Evolutionary conservation across 2,113 vertebrate species (phyloP), one percentile per base, ranked within the genome.

Genomic region (Ciconia stormi): DNA sequence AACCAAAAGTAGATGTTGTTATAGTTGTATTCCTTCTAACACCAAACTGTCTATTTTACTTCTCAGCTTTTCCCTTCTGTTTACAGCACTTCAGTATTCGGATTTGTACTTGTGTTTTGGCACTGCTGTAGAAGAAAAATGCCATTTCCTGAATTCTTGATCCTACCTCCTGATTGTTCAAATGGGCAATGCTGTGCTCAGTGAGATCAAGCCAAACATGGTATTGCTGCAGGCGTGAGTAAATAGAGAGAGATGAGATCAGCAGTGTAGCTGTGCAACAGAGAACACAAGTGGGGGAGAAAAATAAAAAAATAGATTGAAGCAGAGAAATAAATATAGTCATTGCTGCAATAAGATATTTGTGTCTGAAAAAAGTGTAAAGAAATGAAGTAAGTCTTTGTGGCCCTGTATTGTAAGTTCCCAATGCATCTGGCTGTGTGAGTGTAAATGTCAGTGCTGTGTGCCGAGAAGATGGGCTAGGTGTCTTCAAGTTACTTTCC

Each of bases 361-460:
- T 47, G 8, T 52, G 8, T 77, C 40, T 67, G 38, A 62, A 91
- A 82, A 55, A 85, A 82, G 6, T 32, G 16, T 26, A 29, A 91
- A 82, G 70, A 78, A 74, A 69, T 32, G 3, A 74, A 44, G 36
- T 42, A 40, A 56, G 26, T 59, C 13, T 80, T 82, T 82, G 47
- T 67, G 46, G 21, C 25, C n/a, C 10, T 0, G 0, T 44, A 14
- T 30, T 56, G 17, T 34, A 90, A 94, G 49, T 34, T 61, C 9
- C 36, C 4, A 21, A 7, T 9, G 5, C 36, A 25, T 67, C n/a
- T 80, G 36, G 15, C 16, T 2, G 4, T 2, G 2, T n/a, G 32
- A 58, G 16, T 25, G 3, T 73, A 49, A 44, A 55, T 59, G 42
- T 82, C 77, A 53, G 20, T 62, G 30, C 8, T 86, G 14, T 82